Evolutionary conservation across 2,797 vertebrate species (phyloP).

Genomic region (Simalia tracyae): DNA sequence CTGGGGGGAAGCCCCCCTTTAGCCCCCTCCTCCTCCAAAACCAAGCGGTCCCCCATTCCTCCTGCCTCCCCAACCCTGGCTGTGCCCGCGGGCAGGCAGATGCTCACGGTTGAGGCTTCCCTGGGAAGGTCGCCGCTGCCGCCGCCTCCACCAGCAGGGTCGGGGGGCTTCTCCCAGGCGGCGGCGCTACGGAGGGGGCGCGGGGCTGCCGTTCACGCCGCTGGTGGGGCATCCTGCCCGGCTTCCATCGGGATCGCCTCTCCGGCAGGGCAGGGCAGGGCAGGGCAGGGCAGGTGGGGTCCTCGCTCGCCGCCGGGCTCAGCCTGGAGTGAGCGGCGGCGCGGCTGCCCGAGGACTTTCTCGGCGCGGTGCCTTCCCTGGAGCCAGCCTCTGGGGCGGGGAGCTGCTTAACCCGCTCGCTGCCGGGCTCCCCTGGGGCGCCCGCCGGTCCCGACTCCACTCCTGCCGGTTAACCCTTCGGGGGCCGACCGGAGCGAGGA

Average conservation of each 20-base stretch:
- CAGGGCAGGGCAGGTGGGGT: not conserved
- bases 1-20: not conserved
- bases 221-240: not conserved
- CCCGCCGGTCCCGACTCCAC: not conserved
- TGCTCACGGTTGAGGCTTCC: not conserved
- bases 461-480: not conserved
- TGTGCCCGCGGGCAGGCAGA: not conserved
- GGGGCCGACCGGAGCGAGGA: not conserved
- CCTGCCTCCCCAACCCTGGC: not conserved
- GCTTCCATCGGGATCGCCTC: not conserved
- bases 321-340: not conserved
- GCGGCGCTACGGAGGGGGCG: no score
- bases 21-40: not conserved
- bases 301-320: not conserved
- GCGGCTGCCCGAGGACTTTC: not conserved
- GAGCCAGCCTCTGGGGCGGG: not conserved
- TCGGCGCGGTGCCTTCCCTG: not conserved
- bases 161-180: not conserved
- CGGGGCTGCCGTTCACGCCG: not conserved
- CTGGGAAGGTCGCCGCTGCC: no score
- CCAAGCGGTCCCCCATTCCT: not conserved
- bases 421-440: not conserved
- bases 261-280: not conserved
- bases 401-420: conserved; percentile 8
- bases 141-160: no score